phyloP scores from a whole-genome alignment of 2,797 vertebrate species.

The Eleutherodactylus coqui region DNA sequence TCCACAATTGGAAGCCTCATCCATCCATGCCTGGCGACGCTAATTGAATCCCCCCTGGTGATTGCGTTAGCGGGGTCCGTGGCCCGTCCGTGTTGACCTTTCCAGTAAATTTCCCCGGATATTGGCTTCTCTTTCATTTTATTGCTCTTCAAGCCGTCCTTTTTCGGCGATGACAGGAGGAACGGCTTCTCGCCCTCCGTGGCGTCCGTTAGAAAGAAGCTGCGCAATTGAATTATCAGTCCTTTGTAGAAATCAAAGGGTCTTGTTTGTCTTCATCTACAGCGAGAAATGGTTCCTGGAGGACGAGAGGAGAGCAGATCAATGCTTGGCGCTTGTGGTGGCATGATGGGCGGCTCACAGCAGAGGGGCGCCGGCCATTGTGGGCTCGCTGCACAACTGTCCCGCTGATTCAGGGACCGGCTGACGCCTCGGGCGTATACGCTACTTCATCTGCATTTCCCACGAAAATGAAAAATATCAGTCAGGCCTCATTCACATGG shows the following conservation, averaged over 20 bases:
- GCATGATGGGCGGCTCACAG: not conserved
- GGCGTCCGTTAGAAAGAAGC: not conserved
- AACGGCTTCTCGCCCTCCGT: not conserved
- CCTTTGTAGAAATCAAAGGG: slow-evolving; percentile 28
- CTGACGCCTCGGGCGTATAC: too few species aligned
- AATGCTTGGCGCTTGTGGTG: not conserved
- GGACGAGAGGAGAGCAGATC: not conserved
- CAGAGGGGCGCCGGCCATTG: not conserved
- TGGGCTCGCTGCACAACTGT: too few species aligned
- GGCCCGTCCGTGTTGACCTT: slow-evolving; percentile 76
- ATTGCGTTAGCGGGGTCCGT: slow-evolving; percentile 64
- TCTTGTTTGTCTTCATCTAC: slow-evolving; percentile 13
- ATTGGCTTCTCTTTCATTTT: slow-evolving; percentile 67
- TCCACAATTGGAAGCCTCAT: slow-evolving; percentile 52
- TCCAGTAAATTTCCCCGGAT: slow-evolving; percentile 74
- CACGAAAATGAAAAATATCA: too few species aligned
- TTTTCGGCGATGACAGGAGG: slow-evolving; percentile 59
- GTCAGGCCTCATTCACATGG: too few species aligned
- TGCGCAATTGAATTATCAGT: slow-evolving; percentile 25
- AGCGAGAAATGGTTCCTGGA: not conserved
- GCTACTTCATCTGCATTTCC: too few species aligned
- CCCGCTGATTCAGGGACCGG: too few species aligned
- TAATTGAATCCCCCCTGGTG: slow-evolving; percentile 64
- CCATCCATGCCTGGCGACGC: slow-evolving; percentile 65
- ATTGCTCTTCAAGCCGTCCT: slow-evolving; percentile 69